Base-by-base conservation (phyloP, 2,113 vertebrate species). In the Poeciliopsis occidentalis region DNA sequence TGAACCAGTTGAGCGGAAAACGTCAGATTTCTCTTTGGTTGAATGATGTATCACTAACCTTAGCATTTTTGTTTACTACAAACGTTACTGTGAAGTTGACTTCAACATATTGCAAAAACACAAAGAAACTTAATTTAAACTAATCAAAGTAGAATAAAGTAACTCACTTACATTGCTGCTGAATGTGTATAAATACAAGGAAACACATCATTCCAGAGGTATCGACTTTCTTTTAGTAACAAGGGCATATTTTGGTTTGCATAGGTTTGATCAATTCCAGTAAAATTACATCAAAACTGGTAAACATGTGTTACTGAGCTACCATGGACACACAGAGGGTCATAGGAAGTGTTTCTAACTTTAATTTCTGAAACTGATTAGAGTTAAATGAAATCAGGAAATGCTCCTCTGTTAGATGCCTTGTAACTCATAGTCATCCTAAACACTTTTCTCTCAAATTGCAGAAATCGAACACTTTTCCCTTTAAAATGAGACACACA, bases 401-500 rank as follows among this genome's bases (percentile, higher is more conserved):
- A 76, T 89, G 87, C 80, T 89, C 87, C 84, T 82, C 75, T 73
- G 71, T 93, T 87, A 89, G 89, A 86, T 73, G 83, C 80, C 79
- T 72, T 89, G 89, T 88, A 89, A 93, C 88, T 90, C 83, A 85
- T 57, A 79, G 79, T 87, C 85, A 85, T 92, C 82, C 88, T 89
- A 88, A 91, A 92, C 88, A 90, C 84, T 84, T 91, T 94, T 85
- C 88, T 90, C 89, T 92, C 90, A 94, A 88, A 89, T 91, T 90
- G 74, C 87, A 82, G 80, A 80, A 93, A 92, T 78, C 51, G 86
- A 87, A 93, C 84, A 88, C 84, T 76, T 60, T 68, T 57, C 77
- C 73, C 57, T 88, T 88, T 85, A 78, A 92, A 89, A 82, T 13
- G 72, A 90, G 81, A 86, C 79, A 82, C 83, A 86, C 71, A 82